Evolutionary conservation across 2,797 vertebrate species (phyloP).

Genomic region (Calcarius lapponicus): DNA sequence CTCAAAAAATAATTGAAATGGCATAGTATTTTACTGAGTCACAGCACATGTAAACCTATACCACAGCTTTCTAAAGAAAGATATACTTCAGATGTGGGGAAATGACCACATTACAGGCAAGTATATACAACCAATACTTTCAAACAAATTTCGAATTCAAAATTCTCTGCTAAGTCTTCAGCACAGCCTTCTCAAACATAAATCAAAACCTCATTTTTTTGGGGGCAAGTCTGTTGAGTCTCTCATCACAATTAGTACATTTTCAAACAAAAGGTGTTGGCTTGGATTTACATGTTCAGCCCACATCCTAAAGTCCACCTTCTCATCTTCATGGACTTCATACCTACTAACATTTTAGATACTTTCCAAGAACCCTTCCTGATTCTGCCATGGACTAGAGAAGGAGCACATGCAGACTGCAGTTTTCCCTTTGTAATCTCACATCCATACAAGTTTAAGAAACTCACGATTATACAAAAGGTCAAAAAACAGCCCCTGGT

Average conservation of each 20-base stretch:
- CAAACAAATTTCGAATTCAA: not conserved
- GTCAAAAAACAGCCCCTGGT: conserved; percentile 11
- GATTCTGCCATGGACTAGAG: not conserved
- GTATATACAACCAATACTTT: not conserved
- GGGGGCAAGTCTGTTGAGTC: not conserved
- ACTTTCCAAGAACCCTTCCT: not conserved
- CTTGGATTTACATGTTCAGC: not conserved
- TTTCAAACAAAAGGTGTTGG: not conserved
- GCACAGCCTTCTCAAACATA: not conserved
- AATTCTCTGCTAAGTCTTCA: not conserved
- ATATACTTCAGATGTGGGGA: not conserved
- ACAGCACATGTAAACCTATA: not conserved
- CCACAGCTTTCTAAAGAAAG: not conserved
- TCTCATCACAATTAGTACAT: not conserved
- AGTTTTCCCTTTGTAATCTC: not conserved
- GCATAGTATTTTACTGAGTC: not conserved
- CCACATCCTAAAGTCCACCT: not conserved
- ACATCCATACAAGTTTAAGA: not conserved
- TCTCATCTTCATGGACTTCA: not conserved
- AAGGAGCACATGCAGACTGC: not conserved
- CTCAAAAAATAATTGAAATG: not conserved
- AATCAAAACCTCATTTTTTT: not conserved
- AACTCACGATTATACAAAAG: conserved; percentile 14
- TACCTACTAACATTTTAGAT: not conserved
- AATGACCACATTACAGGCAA: not conserved